A percentile compares a stretch with the other conserved stretches of the same genome.
Conservation (phyloP, 2,888 invertebrate genomes). For the Seira musarum region DNA sequence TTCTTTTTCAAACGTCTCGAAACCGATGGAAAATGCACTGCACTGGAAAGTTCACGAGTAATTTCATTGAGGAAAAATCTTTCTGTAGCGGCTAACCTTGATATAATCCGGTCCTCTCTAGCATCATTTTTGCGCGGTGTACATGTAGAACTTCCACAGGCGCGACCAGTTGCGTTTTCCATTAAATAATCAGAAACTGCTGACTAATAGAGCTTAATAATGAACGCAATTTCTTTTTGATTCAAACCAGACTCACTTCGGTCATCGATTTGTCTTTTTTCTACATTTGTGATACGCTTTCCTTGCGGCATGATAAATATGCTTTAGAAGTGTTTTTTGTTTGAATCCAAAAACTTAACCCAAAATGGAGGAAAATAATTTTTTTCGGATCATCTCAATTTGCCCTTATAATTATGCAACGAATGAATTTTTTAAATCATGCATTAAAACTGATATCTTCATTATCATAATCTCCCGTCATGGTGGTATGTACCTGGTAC, state of each 20-base stretch:
- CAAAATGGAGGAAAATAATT: too few relatives aligned
- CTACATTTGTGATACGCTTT: background rate
- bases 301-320: slow-evolving; percentile 40
- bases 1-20: background rate
- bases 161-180: background rate
- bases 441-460: too few relatives aligned
- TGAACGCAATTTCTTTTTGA: too few relatives aligned
- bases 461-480: too few relatives aligned
- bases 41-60: background rate
- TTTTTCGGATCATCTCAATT: too few relatives aligned
- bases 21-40: background rate
- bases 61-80: slow-evolving; percentile 7
- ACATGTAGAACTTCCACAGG: background rate
- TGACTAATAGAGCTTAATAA: background rate
- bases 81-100: background rate
- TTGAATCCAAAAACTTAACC: too few relatives aligned
- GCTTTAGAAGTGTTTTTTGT: too few relatives aligned
- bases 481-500: too few relatives aligned
- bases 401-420: too few relatives aligned
- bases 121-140: background rate
- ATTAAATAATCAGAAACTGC: too few relatives aligned
- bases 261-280: slow-evolving; percentile 17
- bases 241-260: too few relatives aligned
- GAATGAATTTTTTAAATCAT: too few relatives aligned
- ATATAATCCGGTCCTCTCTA: background rate